Conservation (phyloP, 2,113 vertebrate genomes). For the Ceuthmochares aereus region DNA sequence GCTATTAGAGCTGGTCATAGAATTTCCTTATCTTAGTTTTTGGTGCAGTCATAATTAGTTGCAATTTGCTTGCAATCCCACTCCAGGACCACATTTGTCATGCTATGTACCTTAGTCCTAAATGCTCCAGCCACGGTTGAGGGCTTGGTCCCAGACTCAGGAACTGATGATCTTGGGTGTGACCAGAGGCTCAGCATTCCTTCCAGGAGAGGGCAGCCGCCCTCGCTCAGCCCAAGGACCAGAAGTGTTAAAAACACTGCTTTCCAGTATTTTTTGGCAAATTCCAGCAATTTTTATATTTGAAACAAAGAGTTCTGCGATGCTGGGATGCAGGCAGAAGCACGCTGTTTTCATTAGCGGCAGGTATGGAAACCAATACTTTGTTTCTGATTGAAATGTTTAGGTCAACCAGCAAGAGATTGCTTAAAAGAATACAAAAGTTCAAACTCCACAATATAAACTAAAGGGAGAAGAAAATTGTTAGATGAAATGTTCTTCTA, state of each 20-base stretch:
- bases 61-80: neutral
- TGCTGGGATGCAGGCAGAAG: neutral
- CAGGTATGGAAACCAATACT: neutral
- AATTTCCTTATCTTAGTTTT: neutral
- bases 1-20: neutral
- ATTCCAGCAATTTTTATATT: neutral
- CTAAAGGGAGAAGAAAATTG: neutral
- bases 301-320: neutral
- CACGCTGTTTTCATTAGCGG: neutral
- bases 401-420: neutral
- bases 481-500: neutral
- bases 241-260: neutral
- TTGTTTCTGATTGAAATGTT: neutral
- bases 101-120: accelerated
- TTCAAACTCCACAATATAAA: neutral
- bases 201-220: conserved; percentile 23
- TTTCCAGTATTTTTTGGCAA: too few species aligned
- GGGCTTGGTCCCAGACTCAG: neutral
- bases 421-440: neutral
- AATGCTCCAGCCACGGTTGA: neutral
- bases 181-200: neutral
- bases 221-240: neutral
- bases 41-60: neutral
- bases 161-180: neutral
- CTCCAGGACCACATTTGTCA: neutral